Evolutionary conservation across 2,888 invertebrate species (phyloP).

Genomic region (Eupithecia subumbrata): DNA sequence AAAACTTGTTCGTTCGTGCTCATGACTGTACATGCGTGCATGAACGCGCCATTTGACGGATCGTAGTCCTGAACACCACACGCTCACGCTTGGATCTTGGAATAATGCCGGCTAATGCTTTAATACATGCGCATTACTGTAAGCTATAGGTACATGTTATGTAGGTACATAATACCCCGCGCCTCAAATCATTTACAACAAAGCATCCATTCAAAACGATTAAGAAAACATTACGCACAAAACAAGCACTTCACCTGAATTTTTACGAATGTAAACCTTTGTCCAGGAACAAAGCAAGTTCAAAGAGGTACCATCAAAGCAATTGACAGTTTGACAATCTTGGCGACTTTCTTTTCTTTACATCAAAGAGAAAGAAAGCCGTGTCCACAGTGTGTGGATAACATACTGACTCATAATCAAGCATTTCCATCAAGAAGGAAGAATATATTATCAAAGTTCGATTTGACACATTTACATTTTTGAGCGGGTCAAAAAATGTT

Average conservation of each 20-base stretch:
- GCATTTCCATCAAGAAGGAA: too few relatives aligned
- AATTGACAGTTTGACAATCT: slow-evolving; percentile 47
- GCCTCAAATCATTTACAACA: slow-evolving; percentile 33
- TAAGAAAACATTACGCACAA: slow-evolving; percentile 29
- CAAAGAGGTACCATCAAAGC: slow-evolving; percentile 44
- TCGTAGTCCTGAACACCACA: slow-evolving; percentile 21
- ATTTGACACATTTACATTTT: neutral
- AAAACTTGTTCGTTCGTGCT: neutral
- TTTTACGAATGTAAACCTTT: slow-evolving; percentile 36
- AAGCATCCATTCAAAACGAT: slow-evolving; percentile 38
- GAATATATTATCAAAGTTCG: too few relatives aligned
- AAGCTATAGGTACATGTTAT: slow-evolving; percentile 47
- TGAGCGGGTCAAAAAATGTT: neutral
- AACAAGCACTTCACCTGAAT: slow-evolving; percentile 35
- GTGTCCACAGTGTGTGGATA: slow-evolving; percentile 29
- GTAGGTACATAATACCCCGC: neutral
- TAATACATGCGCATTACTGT: slow-evolving; percentile 38
- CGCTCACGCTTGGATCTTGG: slow-evolving; percentile 22
- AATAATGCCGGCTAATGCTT: slow-evolving; percentile 38
- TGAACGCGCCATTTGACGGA: slow-evolving; percentile 42
- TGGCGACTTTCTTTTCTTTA: slow-evolving; percentile 36
- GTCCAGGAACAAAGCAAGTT: slow-evolving; percentile 40
- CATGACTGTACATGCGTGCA: neutral
- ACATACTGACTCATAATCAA: slow-evolving; percentile 30
- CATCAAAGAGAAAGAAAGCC: slow-evolving; percentile 38